Evolutionary conservation across 2,888 invertebrate species (phyloP), one percentile per base, ranked within the genome.

Genomic region (Cantharis rustica): DNA sequence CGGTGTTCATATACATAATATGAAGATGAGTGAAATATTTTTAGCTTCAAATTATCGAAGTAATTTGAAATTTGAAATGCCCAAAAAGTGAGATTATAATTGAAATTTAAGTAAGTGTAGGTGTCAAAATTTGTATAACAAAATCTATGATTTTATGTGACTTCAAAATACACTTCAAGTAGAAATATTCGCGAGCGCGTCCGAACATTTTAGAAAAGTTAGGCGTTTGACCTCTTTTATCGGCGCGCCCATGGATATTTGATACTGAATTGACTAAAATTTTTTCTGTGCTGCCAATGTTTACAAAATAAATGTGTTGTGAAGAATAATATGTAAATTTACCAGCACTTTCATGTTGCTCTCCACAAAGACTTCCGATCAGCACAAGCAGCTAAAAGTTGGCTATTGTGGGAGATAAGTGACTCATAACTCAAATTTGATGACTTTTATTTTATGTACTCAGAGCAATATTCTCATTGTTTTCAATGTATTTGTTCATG

Each of bases 1-100:
- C 68, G 73, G 72, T 70, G 76, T 73, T 72, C 75, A 70, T 76
- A 61, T 64, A 72, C 61, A 72, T 72, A 72, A 69, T 13, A 66
- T 20, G n/a, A 66, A 66, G n/a, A n/a, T 70, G 71, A 66, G 62
- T 71, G 70, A 68, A 73, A 72, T 62, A 16, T 69, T 68, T 68
- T 64, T 76, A 68, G 69, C 31, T 27, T 61, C 11, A 61, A 47
- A 31, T 72, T 26, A n/a, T 66, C 7, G n/a, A 47, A 20, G 31
- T 69, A 63, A 16, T 23, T 70, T 17, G 23, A 61, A 31, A 13
- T 15, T 69, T 17, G 23, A 62, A 47, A 13, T 16, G n/a, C 16
- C 16, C 13, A 26, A 68, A 69, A 27, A 72, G 31, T n/a, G 68
- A 61, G 69, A 63, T 31, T 66, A 26, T 62, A n/a, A 64, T 66